Percentiles rank a stretch among this genome's conserved stretches.
phyloP scores from a whole-genome alignment of 2,888 invertebrate species.

The Volucella zonaria region DNA sequence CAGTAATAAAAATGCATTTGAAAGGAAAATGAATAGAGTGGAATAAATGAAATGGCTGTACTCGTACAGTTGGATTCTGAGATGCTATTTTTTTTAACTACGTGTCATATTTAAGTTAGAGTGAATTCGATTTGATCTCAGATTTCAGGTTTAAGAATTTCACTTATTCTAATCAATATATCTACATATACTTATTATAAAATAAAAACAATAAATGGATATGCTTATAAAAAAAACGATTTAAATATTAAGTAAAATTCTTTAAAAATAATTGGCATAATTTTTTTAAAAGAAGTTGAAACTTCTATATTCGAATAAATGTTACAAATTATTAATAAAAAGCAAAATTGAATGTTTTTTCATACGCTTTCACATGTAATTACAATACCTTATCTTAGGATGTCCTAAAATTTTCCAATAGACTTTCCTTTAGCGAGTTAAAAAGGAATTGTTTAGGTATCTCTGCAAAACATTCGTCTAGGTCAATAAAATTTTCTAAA shows the following conservation, averaged over 20 bases:
- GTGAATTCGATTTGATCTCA: too few species aligned
- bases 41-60: too few species aligned
- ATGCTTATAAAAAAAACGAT: too few species aligned
- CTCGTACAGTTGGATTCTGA: too few species aligned
- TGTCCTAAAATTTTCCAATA: constrained; percentile 77
- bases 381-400: constrained; percentile 31
- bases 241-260: not conserved
- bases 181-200: too few species aligned
- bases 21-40: too few species aligned
- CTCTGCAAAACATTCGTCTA: constrained; percentile 80
- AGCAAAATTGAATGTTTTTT: not conserved
- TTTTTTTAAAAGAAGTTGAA: not conserved
- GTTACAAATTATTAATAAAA: not conserved
- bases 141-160: too few species aligned
- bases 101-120: too few species aligned
- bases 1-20: too few species aligned
- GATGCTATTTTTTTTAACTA: too few species aligned
- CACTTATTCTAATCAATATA: too few species aligned
- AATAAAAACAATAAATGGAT: too few species aligned
- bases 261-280: not conserved
- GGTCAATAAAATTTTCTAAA: constrained; percentile 72
- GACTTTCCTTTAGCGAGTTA: constrained; percentile 87
- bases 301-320: not conserved
- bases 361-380: not conserved
- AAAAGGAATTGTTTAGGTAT: constrained; percentile 88